phyloP scores from a whole-genome alignment of 2,888 invertebrate genomes.

The Mythimna impura region DNA sequence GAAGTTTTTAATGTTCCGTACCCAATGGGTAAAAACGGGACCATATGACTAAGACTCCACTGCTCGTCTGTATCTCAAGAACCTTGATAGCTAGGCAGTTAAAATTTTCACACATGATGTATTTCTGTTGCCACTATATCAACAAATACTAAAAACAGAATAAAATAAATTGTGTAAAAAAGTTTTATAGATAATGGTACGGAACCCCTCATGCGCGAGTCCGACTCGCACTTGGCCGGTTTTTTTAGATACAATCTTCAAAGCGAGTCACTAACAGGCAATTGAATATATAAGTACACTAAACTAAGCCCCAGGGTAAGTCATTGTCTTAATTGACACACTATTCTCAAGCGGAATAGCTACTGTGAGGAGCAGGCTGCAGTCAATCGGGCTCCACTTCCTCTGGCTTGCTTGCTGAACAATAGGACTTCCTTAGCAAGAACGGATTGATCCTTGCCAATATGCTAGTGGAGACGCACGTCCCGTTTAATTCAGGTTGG shows the following conservation, averaged over 20 bases:
- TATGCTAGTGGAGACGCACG: neutral
- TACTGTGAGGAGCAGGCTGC: neutral
- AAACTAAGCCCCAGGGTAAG: neutral
- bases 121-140: too few species aligned
- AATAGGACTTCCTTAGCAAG: constrained; percentile 23
- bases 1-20: neutral
- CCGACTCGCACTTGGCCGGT: too few species aligned
- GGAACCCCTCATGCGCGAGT: too few species aligned
- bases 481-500: too few species aligned
- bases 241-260: neutral
- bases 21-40: too few species aligned
- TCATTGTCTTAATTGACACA: neutral
- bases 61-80: too few species aligned
- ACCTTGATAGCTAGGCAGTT: too few species aligned
- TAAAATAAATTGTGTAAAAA: too few species aligned
- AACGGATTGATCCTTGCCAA: constrained; percentile 7
- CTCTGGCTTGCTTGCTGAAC: constrained; percentile 25
- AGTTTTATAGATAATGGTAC: too few species aligned
- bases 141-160: too few species aligned
- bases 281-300: neutral
- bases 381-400: constrained; percentile 16
- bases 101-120: neutral
- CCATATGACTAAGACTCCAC: too few species aligned
- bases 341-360: neutral
- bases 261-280: neutral